Conservation (phyloP, 1,140 invertebrate genomes). For the Orussus abietinus region DNA sequence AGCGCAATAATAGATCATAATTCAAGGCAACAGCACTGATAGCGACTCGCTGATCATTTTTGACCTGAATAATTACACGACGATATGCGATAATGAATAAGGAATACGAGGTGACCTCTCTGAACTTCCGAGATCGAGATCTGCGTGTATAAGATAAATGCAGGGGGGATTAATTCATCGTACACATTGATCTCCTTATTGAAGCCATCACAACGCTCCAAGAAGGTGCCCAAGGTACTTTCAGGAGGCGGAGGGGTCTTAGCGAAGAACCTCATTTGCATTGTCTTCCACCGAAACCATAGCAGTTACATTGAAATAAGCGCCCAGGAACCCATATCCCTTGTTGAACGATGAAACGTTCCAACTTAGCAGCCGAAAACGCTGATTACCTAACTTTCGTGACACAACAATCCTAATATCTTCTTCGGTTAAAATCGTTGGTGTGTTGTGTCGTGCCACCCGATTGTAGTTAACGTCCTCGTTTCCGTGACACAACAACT, state of each 20-base stretch:
- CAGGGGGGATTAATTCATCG: slow-evolving; percentile 35
- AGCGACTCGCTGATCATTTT: too few relatives aligned
- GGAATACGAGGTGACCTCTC: too few relatives aligned
- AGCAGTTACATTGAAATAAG: slow-evolving; percentile 19
- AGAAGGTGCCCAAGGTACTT: slow-evolving; percentile 33
- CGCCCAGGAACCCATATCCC: slow-evolving; percentile 21
- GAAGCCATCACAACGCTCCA: slow-evolving; percentile 43
- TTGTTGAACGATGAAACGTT: slow-evolving; percentile 12
- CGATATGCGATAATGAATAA: too few relatives aligned
- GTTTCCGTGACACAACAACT: slow-evolving; percentile 17
- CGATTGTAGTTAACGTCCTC: too few relatives aligned
- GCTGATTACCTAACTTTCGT: slow-evolving; percentile 13
- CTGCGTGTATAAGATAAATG: too few relatives aligned
- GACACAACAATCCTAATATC: slow-evolving; percentile 19
- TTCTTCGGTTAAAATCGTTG: slow-evolving; percentile 16
- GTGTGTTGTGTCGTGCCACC: too few relatives aligned
- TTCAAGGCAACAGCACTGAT: too few relatives aligned
- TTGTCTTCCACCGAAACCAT: slow-evolving; percentile 4
- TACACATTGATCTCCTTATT: slow-evolving; percentile 48
- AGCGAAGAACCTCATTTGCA: slow-evolving; percentile 37
- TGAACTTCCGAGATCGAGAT: too few relatives aligned
- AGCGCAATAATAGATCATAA: too few relatives aligned
- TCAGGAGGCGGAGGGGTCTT: slow-evolving; percentile 39
- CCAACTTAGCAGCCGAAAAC: slow-evolving; percentile 19
- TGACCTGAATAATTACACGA: too few relatives aligned